These are phyloP conservation scores for Drosophila nannoptera DNA, from an alignment of 1,140 invertebrate species.

Conservation along the genomic window DNA sequence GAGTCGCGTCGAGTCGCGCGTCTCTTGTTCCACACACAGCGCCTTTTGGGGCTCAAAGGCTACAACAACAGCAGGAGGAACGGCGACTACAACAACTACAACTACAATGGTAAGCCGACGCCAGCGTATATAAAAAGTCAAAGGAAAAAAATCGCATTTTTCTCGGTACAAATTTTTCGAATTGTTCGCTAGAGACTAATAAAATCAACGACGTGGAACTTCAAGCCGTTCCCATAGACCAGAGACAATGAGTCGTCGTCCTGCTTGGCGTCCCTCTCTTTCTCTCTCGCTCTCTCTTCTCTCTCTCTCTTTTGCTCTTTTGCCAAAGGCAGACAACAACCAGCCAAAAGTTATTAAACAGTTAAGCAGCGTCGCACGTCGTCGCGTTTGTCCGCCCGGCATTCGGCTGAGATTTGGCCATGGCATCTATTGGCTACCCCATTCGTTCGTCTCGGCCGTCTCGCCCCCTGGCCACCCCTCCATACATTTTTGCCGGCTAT, in stretches of 20 bases:
- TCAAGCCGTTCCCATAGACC: slow-evolving; percentile 76
- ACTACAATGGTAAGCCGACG: slow-evolving; percentile 32
- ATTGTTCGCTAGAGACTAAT: slow-evolving; percentile 79
- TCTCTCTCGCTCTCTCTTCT: no score
- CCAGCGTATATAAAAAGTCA: slow-evolving; percentile 26
- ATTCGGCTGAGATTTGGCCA: slow-evolving; percentile 57
- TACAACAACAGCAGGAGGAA: slow-evolving; percentile 49
- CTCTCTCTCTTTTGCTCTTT: slow-evolving; percentile 8
- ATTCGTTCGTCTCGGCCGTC: neutral
- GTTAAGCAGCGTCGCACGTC: slow-evolving; percentile 74
- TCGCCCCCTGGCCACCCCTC: no score
- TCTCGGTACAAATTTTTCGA: slow-evolving; percentile 76
- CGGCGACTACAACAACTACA: slow-evolving; percentile 47
- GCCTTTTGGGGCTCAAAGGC: slow-evolving; percentile 49
- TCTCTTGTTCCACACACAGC: slow-evolving; percentile 28
- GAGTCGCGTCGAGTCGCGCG: neutral
- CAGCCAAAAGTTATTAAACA: slow-evolving; percentile 73
- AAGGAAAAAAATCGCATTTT: slow-evolving; percentile 50
- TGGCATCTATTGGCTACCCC: slow-evolving; percentile 1
- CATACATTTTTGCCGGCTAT: slow-evolving; percentile 24
- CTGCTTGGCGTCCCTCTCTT: slow-evolving; percentile 6
- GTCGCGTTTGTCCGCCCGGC: slow-evolving; percentile 56
- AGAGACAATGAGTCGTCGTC: slow-evolving; percentile 69
- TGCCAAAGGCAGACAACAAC: slow-evolving; percentile 30
- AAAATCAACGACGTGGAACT: slow-evolving; percentile 79